Conservation (phyloP, 2,888 invertebrate species). For the Xanthostigma xanthostigma region DNA sequence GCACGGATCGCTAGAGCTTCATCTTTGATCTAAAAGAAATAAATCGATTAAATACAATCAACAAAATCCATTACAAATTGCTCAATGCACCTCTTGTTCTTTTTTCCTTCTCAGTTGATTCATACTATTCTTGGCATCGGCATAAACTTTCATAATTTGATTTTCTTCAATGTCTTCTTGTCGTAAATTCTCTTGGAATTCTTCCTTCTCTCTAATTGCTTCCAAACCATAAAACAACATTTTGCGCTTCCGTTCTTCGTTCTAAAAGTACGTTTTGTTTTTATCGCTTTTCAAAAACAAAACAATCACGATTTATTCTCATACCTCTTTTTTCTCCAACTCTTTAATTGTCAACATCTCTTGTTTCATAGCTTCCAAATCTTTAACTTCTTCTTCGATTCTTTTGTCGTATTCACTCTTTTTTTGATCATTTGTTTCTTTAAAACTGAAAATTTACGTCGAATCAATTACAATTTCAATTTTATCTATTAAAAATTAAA, state of each 20-base stretch:
- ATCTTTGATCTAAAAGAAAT: no score
- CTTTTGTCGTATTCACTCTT: slow-evolving; percentile 14
- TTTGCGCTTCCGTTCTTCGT: neutral
- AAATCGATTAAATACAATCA: no score
- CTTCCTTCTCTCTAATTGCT: neutral
- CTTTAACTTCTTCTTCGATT: slow-evolving; percentile 22
- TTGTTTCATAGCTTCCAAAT: slow-evolving; percentile 22
- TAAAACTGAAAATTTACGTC: slow-evolving; percentile 10
- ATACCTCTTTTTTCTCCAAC: slow-evolving; percentile 22
- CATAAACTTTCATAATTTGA: neutral
- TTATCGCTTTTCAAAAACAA: no score
- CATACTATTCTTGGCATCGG: neutral
- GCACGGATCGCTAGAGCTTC: no score
- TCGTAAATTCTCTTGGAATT: neutral
- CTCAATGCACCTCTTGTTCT: neutral
- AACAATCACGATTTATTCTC: slow-evolving; percentile 14
- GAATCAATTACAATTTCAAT: neutral
- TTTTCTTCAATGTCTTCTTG: neutral
- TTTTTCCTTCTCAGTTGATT: neutral
- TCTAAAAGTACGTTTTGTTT: neutral
- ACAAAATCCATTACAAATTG: neutral
- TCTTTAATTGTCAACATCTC: slow-evolving; percentile 25
- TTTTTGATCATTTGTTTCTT: slow-evolving; percentile 14
- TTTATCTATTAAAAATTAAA: neutral
- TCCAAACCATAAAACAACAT: neutral